A percentile compares a stretch with the other conserved stretches of the same genome.
These are phyloP conservation scores for Gavialis gangeticus DNA, from an alignment of 2,113 vertebrate species.

Conservation along the genomic window DNA sequence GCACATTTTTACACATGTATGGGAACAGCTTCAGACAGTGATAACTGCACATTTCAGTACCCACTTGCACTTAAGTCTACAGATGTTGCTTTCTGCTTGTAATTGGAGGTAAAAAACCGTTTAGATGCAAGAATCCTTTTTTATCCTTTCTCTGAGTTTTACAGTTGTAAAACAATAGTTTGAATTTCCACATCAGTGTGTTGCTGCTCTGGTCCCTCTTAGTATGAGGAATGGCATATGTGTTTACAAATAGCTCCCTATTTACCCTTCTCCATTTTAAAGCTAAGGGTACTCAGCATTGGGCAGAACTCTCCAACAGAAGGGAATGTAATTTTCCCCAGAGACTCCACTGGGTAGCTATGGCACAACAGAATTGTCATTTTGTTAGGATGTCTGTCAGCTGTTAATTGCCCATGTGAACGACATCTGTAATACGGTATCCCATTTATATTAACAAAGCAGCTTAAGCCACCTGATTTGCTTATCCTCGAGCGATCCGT, in stretches of 20 bases:
- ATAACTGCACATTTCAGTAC: no score
- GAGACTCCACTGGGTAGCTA: not conserved
- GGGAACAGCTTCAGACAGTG: no score
- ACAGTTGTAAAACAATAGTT: not conserved
- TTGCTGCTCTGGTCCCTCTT: not conserved
- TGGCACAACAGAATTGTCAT: no score
- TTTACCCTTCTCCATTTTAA: not conserved
- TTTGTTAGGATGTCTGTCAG: no score
- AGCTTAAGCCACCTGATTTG: constrained; percentile 78
- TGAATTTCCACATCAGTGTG: not conserved
- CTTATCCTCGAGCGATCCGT: constrained; percentile 72
- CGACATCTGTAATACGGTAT: not conserved
- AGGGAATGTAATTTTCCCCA: not conserved
- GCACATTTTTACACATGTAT: not conserved
- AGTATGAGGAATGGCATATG: not conserved
- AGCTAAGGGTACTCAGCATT: not conserved
- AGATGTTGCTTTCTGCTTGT: not conserved
- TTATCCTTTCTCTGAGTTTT: not conserved
- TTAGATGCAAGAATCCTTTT: not conserved
- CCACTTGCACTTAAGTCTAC: not conserved
- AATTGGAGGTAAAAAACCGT: not conserved
- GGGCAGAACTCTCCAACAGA: not conserved
- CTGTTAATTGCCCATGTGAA: not conserved
- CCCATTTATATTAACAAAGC: not conserved
- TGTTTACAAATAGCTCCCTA: not conserved